Conservation (phyloP, 1,140 invertebrate genomes). For the Agrypnia vestita region DNA sequence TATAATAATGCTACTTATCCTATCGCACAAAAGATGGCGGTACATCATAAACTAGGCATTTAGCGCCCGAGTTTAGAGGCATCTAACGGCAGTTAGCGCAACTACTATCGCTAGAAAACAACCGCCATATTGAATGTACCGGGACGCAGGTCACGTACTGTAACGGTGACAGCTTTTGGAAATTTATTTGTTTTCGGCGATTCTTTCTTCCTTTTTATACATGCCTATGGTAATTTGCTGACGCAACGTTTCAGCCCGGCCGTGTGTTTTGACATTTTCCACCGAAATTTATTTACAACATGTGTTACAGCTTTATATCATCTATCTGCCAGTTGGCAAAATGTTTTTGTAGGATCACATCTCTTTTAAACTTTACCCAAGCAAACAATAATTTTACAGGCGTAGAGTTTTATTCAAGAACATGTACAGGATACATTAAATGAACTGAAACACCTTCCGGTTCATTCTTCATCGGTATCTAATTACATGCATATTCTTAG, state of each 20-base stretch:
- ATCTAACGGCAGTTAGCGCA: slow-evolving; percentile 47
- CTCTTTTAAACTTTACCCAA: too few species aligned
- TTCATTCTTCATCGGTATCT: too few species aligned
- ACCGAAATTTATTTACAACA: slow-evolving; percentile 46
- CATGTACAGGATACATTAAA: too few species aligned
- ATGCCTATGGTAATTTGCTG: slow-evolving; percentile 49
- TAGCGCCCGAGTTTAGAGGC: slow-evolving; percentile 23
- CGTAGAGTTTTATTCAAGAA: too few species aligned
- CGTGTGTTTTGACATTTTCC: slow-evolving; percentile 42
- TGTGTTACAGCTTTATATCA: slow-evolving; percentile 14
- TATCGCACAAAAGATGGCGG: slow-evolving; percentile 48
- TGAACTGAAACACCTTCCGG: too few species aligned
- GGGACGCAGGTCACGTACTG: slow-evolving; percentile 35
- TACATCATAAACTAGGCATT: slow-evolving; percentile 26
- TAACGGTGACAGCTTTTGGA: slow-evolving; percentile 36
- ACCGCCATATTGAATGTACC: slow-evolving; percentile 13
- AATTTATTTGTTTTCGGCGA: slow-evolving; percentile 46
- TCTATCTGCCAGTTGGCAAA: too few species aligned
- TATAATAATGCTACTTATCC: background rate
- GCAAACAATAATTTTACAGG: too few species aligned
- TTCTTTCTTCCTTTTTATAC: slow-evolving; percentile 42
- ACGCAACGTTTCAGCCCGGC: slow-evolving; percentile 43
- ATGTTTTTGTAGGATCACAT: too few species aligned
- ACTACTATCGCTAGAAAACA: slow-evolving; percentile 38
- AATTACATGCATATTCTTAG: too few species aligned